Base-by-base conservation (phyloP, 2,888 invertebrate species). In the Arrhopalites spinosus region DNA sequence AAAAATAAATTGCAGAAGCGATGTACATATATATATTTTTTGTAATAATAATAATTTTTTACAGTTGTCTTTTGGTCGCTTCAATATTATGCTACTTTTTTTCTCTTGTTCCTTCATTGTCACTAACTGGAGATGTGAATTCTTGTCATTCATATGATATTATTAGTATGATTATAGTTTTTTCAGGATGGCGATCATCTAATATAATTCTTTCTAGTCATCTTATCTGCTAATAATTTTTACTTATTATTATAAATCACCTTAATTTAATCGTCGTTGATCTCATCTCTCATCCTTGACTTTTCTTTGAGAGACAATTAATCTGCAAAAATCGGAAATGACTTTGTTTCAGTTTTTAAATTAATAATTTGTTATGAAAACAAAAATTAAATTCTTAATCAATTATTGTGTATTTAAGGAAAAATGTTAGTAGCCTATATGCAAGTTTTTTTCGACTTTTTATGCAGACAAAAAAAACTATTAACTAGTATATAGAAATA, bases 261-360 rank as follows among this genome's bases (percentile, higher is more conserved):
- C 59, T 23, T 59, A 7, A 23, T 59, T 59, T 3, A 36, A 36
- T 36, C 11, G 36, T 59, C 59, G 59, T 59, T 20, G 25, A 25
- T 59, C 59, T 59, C 59, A 59, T 25, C 59, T 25, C 59, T 36
- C 36, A 45, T 61, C 36, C 27, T 73, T 36, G 67, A 59, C 69
- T 70, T 20, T 59, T 59, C 11, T 72, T 72, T 45, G n/a, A 20
- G 53, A 59, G 68, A 76, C 25, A 67, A n/a, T n/a, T 43, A 70
- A 73, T 47, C 73, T 76, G 76, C 76, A 76, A 76, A 76, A 76
- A 76, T 76, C 76, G 76, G 76, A 76, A 76, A 76, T 53, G 66
- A 47, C 63, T 63, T 63, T 20, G 50, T 59, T 70, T 70, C 25
- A 70, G 50, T 70, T 53, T 1, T 53, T 7, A 5, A 56, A 36